Base-by-base conservation (phyloP, 2,113 vertebrate species). In the Neodontobutis hainanensis region DNA sequence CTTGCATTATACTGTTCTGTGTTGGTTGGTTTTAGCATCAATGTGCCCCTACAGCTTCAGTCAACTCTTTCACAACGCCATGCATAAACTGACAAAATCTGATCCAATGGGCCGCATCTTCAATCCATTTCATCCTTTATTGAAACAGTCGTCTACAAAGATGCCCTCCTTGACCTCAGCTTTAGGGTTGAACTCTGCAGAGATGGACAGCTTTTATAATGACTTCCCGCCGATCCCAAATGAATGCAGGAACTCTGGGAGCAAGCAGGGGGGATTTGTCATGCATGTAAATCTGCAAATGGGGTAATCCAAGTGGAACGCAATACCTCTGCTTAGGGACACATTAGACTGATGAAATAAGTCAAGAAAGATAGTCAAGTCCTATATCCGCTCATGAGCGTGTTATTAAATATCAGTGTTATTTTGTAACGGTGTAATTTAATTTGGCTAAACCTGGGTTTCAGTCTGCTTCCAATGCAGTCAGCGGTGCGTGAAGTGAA, bases 201-300 rank as follows among this genome's bases (percentile, higher is more conserved):
- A 81, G 79, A 69, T 47, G 64, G 59, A 59, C 70, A 61, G 77
- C 55, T 77, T 79, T 80, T 52, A 50, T 81, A 75, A 85, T 71
- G 50, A 77, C 62, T 62, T 61, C 2, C 70, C 48, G 32, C 52
- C 58, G 75, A 70, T 78, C 36, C 50, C 67, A 60, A 57, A 73
- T 70, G 65, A 86, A 66, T 8, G n/a, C 45, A 12, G 55, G 32
- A 36, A 9, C 70, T 48, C 57, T 49, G 58, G 56, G 52, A 12
- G 50, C 50, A 38, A 58, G 51, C 44, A 10, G 32, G 35, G 46
- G 65, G 50, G 59, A 69, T 81, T 68, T 44, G 55, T 55, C 65
- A 49, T 69, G 74, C 68, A 59, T 71, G 68, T 78, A 66, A 77
- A 85, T 74, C 63, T 11, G 15, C 60, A 65, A 70, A 68, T 68